Conservation (phyloP, 2,888 invertebrate species). For the Xestobium rufovillosum region DNA sequence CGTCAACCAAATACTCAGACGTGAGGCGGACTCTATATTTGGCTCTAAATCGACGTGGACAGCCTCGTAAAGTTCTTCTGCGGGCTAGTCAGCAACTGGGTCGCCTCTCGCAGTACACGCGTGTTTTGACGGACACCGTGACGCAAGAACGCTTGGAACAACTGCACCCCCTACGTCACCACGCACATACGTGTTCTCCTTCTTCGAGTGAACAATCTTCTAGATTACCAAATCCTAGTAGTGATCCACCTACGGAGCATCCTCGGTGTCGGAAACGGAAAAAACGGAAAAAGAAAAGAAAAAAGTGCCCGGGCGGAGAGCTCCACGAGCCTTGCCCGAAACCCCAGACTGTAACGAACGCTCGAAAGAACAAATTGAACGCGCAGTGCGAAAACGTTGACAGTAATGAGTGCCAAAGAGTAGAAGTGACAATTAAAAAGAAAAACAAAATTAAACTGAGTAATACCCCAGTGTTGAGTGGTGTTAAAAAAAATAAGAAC, state of each 20-base stretch:
- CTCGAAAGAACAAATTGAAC: slow-evolving; percentile 41
- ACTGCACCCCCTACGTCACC: slow-evolving; percentile 44
- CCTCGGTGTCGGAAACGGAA: slow-evolving; percentile 46
- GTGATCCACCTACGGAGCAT: slow-evolving; percentile 37
- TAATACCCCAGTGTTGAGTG: slow-evolving; percentile 29
- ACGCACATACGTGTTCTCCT: slow-evolving; percentile 34
- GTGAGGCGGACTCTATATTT: slow-evolving; percentile 64
- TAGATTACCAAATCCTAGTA: slow-evolving; percentile 9
- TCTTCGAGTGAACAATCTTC: slow-evolving; percentile 26
- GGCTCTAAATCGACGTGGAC: slow-evolving; percentile 67
- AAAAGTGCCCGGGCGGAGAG: slow-evolving; percentile 36
- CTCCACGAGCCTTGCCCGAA: slow-evolving; percentile 27
- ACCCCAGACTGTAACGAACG: slow-evolving; percentile 35
- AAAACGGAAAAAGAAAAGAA: slow-evolving; percentile 47
- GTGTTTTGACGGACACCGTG: slow-evolving; percentile 58
- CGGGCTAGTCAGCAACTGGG: slow-evolving; percentile 59
- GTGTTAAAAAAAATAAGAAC: slow-evolving; percentile 45
- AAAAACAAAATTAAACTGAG: slow-evolving; percentile 29
- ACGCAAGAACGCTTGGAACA: slow-evolving; percentile 47
- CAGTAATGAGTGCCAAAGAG: slow-evolving; percentile 43
- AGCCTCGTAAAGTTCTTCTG: slow-evolving; percentile 65
- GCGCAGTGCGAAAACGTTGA: slow-evolving; percentile 32
- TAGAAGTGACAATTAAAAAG: slow-evolving; percentile 33
- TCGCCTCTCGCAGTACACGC: slow-evolving; percentile 65
- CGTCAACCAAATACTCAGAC: slow-evolving; percentile 66